Percentiles rank a stretch among this genome's conserved stretches.
phyloP scores from a whole-genome alignment of 1,140 invertebrate genomes.

The Drosophila varians region DNA sequence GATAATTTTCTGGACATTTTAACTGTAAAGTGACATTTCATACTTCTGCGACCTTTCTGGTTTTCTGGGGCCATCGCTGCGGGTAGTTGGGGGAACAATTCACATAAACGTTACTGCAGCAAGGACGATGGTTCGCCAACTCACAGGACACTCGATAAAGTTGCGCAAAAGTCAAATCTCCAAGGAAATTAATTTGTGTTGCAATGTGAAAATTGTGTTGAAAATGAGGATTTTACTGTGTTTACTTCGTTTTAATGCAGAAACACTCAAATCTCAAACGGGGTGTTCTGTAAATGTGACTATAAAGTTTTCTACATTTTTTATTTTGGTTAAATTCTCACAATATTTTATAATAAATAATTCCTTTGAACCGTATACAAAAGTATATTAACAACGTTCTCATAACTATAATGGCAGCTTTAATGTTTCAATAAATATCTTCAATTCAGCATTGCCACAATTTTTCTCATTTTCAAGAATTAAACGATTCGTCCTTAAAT shows the following conservation, averaged over 20 bases:
- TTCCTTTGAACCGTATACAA: no score
- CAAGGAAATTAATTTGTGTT: conserved; percentile 79
- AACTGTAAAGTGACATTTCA: conserved; percentile 72
- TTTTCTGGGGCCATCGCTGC: conserved; percentile 4
- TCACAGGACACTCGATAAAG: conserved; percentile 69
- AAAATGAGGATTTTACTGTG: conserved; percentile 63
- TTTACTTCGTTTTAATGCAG: conserved; percentile 15
- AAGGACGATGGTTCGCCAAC: conserved; percentile 29
- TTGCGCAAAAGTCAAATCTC: conserved; percentile 73
- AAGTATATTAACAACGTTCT: not conserved
- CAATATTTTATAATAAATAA: not conserved
- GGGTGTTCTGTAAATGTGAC: not conserved
- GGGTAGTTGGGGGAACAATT: conserved; percentile 52
- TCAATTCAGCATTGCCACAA: not conserved
- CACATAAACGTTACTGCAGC: conserved; percentile 72
- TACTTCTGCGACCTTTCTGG: conserved; percentile 55
- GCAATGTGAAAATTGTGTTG: conserved; percentile 75
- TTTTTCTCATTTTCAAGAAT: no score
- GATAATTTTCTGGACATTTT: conserved; percentile 77
- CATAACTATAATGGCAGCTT: not conserved
- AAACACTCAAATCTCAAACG: not conserved
- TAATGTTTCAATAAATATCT: not conserved
- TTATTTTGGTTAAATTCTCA: no score
- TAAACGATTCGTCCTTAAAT: no score
- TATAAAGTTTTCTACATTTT: no score